Evolutionary conservation across 2,113 vertebrate genomes (phyloP).

Genomic region (Pipa parva): DNA sequence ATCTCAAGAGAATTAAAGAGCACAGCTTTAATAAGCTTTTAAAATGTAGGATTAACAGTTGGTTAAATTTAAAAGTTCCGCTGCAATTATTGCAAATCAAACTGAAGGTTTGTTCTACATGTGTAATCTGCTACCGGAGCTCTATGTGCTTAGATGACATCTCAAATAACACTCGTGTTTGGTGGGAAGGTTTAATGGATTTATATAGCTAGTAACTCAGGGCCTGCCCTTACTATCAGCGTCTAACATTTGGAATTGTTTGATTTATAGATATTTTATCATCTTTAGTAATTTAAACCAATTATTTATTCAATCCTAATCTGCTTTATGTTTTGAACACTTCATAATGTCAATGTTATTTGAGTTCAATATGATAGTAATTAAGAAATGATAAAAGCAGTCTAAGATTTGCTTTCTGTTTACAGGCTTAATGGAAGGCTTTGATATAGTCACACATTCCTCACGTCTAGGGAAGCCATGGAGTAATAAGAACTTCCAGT

Average conservation of each 20-base stretch:
- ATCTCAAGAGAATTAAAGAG: conserved; percentile 1
- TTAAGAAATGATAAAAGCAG: conserved; percentile 58
- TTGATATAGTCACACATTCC: conserved; percentile 58
- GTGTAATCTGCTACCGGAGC: conserved; percentile 25
- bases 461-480: conserved; percentile 52
- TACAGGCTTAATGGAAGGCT: conserved; percentile 58
- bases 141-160: conserved; percentile 13
- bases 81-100: conserved; percentile 11
- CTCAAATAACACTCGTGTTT: conserved; percentile 17
- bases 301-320: conserved; percentile 49
- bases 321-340: conserved; percentile 59
- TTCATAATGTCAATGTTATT: conserved; percentile 54
- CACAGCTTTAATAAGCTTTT: background rate
- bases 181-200: conserved; percentile 44
- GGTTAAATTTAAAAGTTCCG: conserved; percentile 8
- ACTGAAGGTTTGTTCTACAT: conserved; percentile 4
- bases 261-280: conserved; percentile 49
- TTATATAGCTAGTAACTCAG: conserved; percentile 44
- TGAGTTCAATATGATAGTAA: conserved; percentile 59
- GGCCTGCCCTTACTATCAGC: conserved; percentile 43
- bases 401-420: conserved; percentile 54
- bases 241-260: conserved; percentile 49
- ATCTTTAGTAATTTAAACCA: conserved; percentile 52
- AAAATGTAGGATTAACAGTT: background rate
- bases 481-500: conserved; percentile 45